A percentile compares a stretch with the other conserved stretches of the same genome.
Conservation (phyloP, 2,113 vertebrate species). For the Aramus guarauna region DNA sequence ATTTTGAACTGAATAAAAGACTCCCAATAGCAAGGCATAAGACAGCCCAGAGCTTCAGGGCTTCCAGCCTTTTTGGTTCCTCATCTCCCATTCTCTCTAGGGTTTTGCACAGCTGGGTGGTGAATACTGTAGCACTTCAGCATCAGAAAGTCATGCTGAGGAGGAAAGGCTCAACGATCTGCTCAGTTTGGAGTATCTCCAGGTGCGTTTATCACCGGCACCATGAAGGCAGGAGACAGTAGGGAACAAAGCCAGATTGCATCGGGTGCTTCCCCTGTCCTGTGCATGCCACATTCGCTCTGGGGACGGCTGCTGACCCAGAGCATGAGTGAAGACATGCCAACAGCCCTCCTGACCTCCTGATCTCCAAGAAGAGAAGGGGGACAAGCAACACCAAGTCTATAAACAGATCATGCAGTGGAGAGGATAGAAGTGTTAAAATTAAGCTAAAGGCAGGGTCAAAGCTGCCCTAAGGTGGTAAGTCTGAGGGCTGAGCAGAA, state of each 20-base stretch:
- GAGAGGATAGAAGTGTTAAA: background rate
- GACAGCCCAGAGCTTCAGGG: background rate
- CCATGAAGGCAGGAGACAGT: background rate
- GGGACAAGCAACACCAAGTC: background rate
- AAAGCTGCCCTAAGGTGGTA: background rate
- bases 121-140: background rate
- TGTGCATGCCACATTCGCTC: fast-evolving
- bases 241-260: background rate
- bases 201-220: background rate
- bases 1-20: background rate
- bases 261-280: fast-evolving
- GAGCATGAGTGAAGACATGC: background rate
- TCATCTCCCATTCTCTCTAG: background rate
- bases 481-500: background rate
- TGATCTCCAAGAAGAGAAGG: background rate
- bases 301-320: background rate
- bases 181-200: background rate
- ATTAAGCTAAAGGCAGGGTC: background rate
- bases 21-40: background rate
- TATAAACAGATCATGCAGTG: background rate
- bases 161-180: background rate
- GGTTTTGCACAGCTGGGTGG: background rate
- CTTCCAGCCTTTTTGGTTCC: background rate
- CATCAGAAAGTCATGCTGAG: background rate
- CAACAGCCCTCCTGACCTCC: background rate